These are phyloP conservation scores for Holocentrus rufus DNA, from an alignment of 2,797 vertebrate genomes.

Conservation along the genomic window DNA sequence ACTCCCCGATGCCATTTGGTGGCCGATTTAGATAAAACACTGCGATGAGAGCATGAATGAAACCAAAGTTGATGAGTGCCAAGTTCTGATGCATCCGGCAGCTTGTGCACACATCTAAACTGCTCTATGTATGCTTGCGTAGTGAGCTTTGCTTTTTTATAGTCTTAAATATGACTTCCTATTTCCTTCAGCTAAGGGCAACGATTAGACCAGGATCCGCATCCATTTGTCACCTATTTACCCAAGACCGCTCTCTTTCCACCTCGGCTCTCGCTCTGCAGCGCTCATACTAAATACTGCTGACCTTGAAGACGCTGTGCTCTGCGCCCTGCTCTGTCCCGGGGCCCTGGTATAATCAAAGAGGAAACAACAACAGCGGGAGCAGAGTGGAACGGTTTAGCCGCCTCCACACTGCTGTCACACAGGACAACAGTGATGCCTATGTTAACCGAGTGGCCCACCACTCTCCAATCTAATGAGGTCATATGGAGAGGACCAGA, in stretches of 20 bases:
- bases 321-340: conserved; percentile 32
- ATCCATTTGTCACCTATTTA: conserved; percentile 35
- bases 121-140: neutral
- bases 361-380: conserved; percentile 6
- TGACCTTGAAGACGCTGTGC: conserved; percentile 38
- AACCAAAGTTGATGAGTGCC: neutral
- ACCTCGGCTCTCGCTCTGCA: conserved; percentile 10
- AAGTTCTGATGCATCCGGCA: neutral
- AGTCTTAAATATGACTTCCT: neutral
- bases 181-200: neutral
- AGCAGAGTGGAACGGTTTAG: conserved; percentile 8
- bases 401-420: neutral
- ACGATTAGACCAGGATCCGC: neutral
- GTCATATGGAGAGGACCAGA: conserved; percentile 22
- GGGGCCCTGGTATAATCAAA: conserved; percentile 27
- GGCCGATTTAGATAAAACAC: too few relatives aligned
- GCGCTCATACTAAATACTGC: conserved; percentile 20
- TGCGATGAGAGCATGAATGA: neutral
- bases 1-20: neutral
- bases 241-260: neutral
- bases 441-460: conserved; percentile 18
- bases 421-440: conserved; percentile 18
- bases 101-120: neutral
- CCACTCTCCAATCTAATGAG: conserved; percentile 29
- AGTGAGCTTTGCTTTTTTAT: too few relatives aligned